phyloP scores from a whole-genome alignment of 2,797 vertebrate species.

The Hirundo rustica region DNA sequence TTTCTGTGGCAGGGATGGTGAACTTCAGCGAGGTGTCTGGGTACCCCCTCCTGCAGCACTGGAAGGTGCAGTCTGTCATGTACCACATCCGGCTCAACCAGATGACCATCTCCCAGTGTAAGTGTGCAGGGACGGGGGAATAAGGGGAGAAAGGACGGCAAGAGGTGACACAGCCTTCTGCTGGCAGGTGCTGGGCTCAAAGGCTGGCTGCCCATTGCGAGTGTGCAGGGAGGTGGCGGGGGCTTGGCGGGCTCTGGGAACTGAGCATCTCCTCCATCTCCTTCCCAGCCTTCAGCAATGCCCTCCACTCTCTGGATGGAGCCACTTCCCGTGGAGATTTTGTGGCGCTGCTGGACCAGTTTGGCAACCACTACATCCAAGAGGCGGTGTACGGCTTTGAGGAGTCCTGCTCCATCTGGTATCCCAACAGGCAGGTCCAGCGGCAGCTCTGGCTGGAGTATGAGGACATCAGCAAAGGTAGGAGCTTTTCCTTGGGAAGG shows the following conservation, averaged over 20 bases:
- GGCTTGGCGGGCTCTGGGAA: not conserved
- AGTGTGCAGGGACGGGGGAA: not conserved
- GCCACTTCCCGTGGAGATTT: conserved; percentile 92
- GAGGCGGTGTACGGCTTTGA: conserved; percentile 96
- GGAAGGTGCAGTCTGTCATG: conserved; percentile 92
- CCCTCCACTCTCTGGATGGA: conserved; percentile 93
- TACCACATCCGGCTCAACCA: conserved; percentile 96
- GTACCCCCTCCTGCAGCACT: conserved; percentile 92
- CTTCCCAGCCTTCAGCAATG: conserved; percentile 87
- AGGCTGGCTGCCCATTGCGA: fast-evolving
- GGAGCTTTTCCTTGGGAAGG: not conserved
- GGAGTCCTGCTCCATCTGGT: conserved; percentile 98
- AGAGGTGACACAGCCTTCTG: not conserved
- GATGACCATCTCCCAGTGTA: conserved; percentile 91
- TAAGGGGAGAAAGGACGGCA: not conserved
- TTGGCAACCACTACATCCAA: conserved; percentile 96
- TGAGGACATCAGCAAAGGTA: conserved; percentile 99
- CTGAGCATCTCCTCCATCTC: not conserved
- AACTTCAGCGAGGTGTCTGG: conserved; percentile 98
- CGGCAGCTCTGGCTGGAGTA: conserved; percentile 97
- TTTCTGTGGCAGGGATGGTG: conserved; percentile 88
- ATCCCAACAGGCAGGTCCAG: conserved; percentile 97
- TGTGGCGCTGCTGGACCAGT: conserved; percentile 90
- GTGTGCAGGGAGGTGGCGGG: not conserved
- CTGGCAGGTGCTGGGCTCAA: not conserved